Base-by-base conservation (phyloP, 1,140 invertebrate genomes). In the Heliothis subflexa region DNA sequence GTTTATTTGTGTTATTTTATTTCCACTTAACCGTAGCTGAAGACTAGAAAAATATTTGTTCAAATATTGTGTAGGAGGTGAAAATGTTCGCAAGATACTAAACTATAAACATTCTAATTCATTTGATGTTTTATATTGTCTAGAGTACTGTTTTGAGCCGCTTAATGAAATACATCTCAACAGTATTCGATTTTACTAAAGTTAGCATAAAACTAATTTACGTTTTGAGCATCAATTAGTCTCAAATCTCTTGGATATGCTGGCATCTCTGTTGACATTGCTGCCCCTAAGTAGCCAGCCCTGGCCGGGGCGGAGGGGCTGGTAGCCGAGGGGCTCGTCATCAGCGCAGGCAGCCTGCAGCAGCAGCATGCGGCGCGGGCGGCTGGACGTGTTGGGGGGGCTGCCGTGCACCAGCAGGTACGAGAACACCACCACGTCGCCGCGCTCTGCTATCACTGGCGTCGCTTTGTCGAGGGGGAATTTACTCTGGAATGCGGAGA, bases 391-490 rank as follows among this genome's bases (percentile, higher is more conserved):
- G 86, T 96, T 96, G 14, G 95, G 80, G 16, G 96, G 96, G 54
- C 96, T 96, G 11, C 96, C 96, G 86, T 96, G 96, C 14, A 96
- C 84, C 16, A 96, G 84, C 2, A 96, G 89, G 84, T 96, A 96
- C 0, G 96, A 96, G 84, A 96, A 96, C 28, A 96, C 91, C 5
- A 96, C 89, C 3, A 96, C 88, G 49, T 96, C 95, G 1, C 95
- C 96, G 21, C 94, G 94, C 71, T 95, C 94, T 0, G 95, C 96
- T 0, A 87, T 75, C 0, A 96, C 89, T 4, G 96, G 95, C 0
- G 90, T 94, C 0, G 96, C 96, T 50, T 93, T 93, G 13, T 95
- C 93, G 0, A 96, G 84, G 0, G 96, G 94, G 79, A 95, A 96
- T 80, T 94, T 88, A 73, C 95, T 92, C 81, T 95, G 81, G 5